Evolutionary conservation across 37 sponge, comb jelly and placozoan genomes (phyloP), one percentile per base, ranked within the genome.

Genomic region (Haliclona indistincta): DNA sequence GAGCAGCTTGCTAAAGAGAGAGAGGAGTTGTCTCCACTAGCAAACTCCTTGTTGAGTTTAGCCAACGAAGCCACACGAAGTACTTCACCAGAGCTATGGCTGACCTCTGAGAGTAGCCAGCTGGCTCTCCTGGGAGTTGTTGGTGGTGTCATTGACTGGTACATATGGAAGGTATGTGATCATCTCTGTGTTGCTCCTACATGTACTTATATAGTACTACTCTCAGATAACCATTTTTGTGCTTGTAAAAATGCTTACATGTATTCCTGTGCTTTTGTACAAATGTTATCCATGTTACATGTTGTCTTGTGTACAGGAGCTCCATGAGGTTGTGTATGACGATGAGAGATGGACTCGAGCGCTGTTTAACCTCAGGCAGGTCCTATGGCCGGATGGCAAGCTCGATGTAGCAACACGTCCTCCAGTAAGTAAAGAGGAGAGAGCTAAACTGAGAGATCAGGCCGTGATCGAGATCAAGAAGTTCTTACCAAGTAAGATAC

Each of bases 401-500:
- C 39, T 90, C 19, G 35, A 71, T 36, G 34, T 61, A 13, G 22
- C 62, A 5, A 4, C 51, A 0, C 55, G 63, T 29, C 29, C 36
- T 25, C 53, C 44, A 36, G 78, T 67, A 20, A 72, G 19, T 2
- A 77, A 85, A 41, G 53, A 43, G 36, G 74, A 85, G 69, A 71
- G 49, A 32, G 42, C 45, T 6, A 40, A 76, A 29, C 43, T 72
- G 45, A 82, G 68, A 39, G 38, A 65, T 42, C 22, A 77, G 56
- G 91, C 91, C 37, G 68, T 70, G 2, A 81, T 58, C 36, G 73
- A 77, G 6, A 38, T 90, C 45, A 85, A 81, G 68, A 77, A 72
- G 20, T 90, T 90, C 67, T 67, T 90, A 15, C 91, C 91, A 68
- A 71, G 91, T 90, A 56, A 70, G 77, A 81, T 1, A 7, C 30